Evolutionary conservation across 1,140 invertebrate genomes (phyloP), one percentile per base, ranked within the genome.

Genomic region (Eumaeus atala): DNA sequence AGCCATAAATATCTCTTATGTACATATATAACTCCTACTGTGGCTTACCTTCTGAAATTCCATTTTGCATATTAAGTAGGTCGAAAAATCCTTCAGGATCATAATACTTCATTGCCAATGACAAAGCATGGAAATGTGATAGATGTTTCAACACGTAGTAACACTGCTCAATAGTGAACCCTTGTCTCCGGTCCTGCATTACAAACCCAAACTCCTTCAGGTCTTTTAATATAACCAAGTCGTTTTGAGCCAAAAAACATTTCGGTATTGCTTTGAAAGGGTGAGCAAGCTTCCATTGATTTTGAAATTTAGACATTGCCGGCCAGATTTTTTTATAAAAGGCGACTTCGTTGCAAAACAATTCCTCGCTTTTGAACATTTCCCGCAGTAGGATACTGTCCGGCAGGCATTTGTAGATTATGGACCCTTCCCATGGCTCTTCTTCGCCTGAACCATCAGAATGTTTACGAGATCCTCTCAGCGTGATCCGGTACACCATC

Each of bases 251-350:
- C 2, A 90, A 79, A 56, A 91, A 93, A 57, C 92, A 91, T 64
- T 91, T 91, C 0, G 92, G 91, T 33, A 93, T 90, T 0, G 90
- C 89, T 38, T 83, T 81, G 49, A 93, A 92, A 0, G 90, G 72
- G n/a, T 84, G 60, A 9, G 68, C 71, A 51, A 70, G 71, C 56
- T 51, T 62, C 68, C 61, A 78, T 53, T 76, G 77, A 7, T 73
- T 66, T 70, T 93, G 92, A 49, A 92, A 90, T 36, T 87, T 77
- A 0, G 89, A 64, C 2, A 93, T 60, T 1, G 89, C 88, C 17
- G 92, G 92, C 88, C 92, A 91, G 7, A 93, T 92, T 53, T 90
- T 87, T 12, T 89, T 92, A 62, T 93, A 93, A 67, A 93, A 93
- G 1, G 90, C 90, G 4, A 93, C 91, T 70, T 93, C 92, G 57